Evolutionary conservation across 2,113 vertebrate species (phyloP), one percentile per base, ranked within the genome.

Genomic region (Protobothrops mucrosquamatus): DNA sequence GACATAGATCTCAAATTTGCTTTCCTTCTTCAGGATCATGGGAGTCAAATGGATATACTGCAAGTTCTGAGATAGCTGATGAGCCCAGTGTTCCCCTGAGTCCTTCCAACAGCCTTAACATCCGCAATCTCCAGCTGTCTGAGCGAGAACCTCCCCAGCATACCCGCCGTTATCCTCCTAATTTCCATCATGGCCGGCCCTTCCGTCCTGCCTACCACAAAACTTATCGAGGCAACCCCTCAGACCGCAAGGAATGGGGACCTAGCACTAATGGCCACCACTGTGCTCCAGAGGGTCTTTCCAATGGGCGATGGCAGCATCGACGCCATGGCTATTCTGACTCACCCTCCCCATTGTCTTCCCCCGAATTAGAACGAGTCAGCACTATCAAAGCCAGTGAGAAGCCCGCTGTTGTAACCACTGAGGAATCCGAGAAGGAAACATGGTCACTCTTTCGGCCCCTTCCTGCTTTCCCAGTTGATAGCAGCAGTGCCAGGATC

Each of bases 401-500:
- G 54, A 94, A 24, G 88, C 93, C 92, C n/a, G 22, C 89, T 26
- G 89, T 85, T 52, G 22, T 97, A 95, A n/a, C 97, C 97, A 90
- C 96, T 97, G 85, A 95, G 97, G 93, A 92, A 43, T 85, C 96
- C 97, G 98, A 97, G 97, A 97, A 87, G 97, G 97, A 90, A 87
- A 86, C 89, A 9, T 97, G 98, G 96, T 97, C 97, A 0, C 97
- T 98, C 92, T 98, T 98, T 59, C 98, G 97, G 95, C 98, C 98
- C 6, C 98, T 98, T 0, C 98, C 98, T 2, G 97, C 98, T 7
- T 98, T 98, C 94, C 98, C 98, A 0, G 98, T 98, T 91, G 98
- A 98, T 96, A 98, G 98, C 97, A 98, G 98, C 95, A 98, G 98
- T 1, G 98, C 98, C 95, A 98, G 98, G 93, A 97, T 98, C 95